Evolutionary conservation across 2,113 vertebrate species (phyloP), one percentile per base, ranked within the genome.

Genomic region (Cyphomyrus plagiostoma): DNA sequence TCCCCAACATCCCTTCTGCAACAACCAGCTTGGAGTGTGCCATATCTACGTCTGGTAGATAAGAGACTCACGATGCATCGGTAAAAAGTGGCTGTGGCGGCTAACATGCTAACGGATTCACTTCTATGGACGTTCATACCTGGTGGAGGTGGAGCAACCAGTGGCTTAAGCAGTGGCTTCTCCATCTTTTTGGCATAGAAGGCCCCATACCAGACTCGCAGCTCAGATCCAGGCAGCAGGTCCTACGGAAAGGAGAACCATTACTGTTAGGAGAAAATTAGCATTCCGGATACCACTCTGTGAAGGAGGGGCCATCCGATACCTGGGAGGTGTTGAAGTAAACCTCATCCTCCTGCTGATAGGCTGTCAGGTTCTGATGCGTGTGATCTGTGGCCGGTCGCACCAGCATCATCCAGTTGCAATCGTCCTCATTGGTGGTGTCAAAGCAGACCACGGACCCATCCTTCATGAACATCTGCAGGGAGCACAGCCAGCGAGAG

Each of bases 341-440:
- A 88, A 99, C 93, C 3, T 98, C 98, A 2, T 96, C 95, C 52
- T 98, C 97, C 70, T 98, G 98, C 94, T 99, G 98, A 93, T 97
- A 99, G 15, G 97, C 98, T 0, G 98, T 98, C 92, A 99, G 95
- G 92, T 99, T 99, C 95, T 99, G 98, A 90, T 99, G 98, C 9
- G 92, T 94, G 5, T 97, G 95, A 90, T 97, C 95, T 0, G 92
- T 95, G 11, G 98, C 98, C 0, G 98, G 97, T 84, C 98, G 95
- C 86, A 99, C 98, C 93, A 99, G 95, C 97, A 99, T 99, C 98
- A 99, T 99, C 98, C 98, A 99, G 94, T 99, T 99, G 92, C 98
- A 99, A 91, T 99, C 98, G 2, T 99, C 98, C 90, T 99, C 98
- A 0, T 96, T 98, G 82, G 96, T 96, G 15, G 97, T 97, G 95